Evolutionary conservation across 2,888 invertebrate genomes (phyloP).

Genomic region (Ceraclea dissimilis): DNA sequence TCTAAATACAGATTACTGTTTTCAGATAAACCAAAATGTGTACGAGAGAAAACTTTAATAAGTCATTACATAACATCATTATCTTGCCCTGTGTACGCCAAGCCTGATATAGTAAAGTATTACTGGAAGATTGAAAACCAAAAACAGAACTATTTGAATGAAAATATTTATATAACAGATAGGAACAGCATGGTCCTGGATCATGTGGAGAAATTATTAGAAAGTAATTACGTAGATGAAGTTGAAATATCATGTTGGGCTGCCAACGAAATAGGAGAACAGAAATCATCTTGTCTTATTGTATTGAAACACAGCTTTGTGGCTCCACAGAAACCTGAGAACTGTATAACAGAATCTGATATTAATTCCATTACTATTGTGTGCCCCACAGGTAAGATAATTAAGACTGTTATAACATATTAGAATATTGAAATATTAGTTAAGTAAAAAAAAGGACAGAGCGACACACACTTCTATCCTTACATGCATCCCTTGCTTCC

Average conservation of each 20-base stretch:
- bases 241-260: slow-evolving; percentile 21
- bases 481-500: no score
- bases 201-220: slow-evolving; percentile 11
- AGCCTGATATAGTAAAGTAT: slow-evolving; percentile 16
- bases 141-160: slow-evolving; percentile 6
- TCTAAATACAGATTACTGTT: no score
- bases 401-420: background rate
- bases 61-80: slow-evolving; percentile 6
- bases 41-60: slow-evolving; percentile 8
- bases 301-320: slow-evolving; percentile 12
- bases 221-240: slow-evolving; percentile 14
- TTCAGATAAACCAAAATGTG: slow-evolving; percentile 23
- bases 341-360: slow-evolving; percentile 17
- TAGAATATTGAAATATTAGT: no score
- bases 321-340: slow-evolving; percentile 19
- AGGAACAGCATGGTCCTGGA: slow-evolving; percentile 15
- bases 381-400: slow-evolving; percentile 16
- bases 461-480: no score
- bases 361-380: slow-evolving; percentile 16
- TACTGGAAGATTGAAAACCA: slow-evolving; percentile 22
- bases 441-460: no score
- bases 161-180: slow-evolving; percentile 19
- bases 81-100: slow-evolving; percentile 16
- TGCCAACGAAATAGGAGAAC: slow-evolving; percentile 19
- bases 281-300: slow-evolving; percentile 17